phyloP scores from a whole-genome alignment of 2,113 vertebrate species.

The Larimichthys polyactis region DNA sequence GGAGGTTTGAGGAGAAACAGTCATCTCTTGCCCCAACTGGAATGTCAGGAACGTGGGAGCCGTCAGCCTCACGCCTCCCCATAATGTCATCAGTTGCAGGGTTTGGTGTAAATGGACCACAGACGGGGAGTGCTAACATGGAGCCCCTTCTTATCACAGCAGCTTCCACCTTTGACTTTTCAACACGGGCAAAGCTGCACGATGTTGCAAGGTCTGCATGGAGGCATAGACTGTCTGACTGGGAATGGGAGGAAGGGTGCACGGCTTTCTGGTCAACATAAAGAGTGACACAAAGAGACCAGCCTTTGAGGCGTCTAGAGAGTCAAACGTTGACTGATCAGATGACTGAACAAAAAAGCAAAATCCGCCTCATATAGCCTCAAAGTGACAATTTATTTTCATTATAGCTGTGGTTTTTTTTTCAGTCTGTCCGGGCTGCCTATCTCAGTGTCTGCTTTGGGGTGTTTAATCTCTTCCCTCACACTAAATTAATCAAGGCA shows the following conservation, averaged over 20 bases:
- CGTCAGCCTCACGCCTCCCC: constrained; percentile 12
- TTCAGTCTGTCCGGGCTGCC: constrained; percentile 18
- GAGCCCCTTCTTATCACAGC: constrained; percentile 9
- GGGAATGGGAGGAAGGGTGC: constrained; percentile 22
- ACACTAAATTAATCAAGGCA: constrained; percentile 60
- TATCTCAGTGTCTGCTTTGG: constrained; percentile 42
- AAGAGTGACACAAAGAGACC: constrained; percentile 24
- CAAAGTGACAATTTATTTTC: constrained; percentile 7
- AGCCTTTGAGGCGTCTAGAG: constrained; percentile 8
- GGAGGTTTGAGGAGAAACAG: constrained; percentile 20
- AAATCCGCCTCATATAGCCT: background rate
- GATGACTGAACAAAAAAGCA: background rate
- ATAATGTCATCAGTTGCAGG: constrained; percentile 38
- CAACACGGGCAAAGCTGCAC: constrained; percentile 1
- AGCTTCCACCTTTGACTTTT: constrained; percentile 45
- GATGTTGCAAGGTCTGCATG: constrained; percentile 6
- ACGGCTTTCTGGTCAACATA: constrained; percentile 27
- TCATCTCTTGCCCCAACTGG: constrained; percentile 12
- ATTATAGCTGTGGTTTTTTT: constrained; percentile 10
- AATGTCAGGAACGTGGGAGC: constrained; percentile 60
- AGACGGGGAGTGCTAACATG: constrained; percentile 13
- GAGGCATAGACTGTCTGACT: constrained; percentile 23
- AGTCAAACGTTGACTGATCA: constrained; percentile 1
- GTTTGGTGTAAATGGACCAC: constrained; percentile 29
- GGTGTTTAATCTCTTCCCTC: constrained; percentile 54